These are phyloP conservation scores for Lineus longissimus DNA, from an alignment of 1,140 invertebrate species.

Conservation along the genomic window DNA sequence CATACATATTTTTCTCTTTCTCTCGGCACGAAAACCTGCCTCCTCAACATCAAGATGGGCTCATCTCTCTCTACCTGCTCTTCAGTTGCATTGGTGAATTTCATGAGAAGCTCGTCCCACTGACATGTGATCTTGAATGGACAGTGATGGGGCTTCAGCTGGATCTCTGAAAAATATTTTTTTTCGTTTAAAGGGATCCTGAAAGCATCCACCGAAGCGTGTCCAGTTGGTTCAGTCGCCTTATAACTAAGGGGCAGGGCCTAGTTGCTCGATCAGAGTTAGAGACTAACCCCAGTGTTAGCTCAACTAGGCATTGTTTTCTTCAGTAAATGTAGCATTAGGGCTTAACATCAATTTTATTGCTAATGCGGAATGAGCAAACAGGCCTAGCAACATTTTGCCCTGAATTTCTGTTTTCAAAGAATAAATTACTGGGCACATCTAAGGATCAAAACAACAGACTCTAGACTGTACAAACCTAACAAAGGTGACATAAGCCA, in stretches of 20 bases:
- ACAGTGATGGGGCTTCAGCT: conserved; percentile 4
- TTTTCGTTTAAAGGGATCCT: background rate
- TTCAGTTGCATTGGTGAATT: background rate
- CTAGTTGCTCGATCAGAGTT: background rate
- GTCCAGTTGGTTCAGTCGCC: background rate
- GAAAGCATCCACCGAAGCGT: background rate
- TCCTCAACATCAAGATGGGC: background rate
- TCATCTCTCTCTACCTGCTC: background rate
- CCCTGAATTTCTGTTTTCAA: background rate
- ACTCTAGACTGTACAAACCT: too few species aligned
- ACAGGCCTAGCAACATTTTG: too few species aligned
- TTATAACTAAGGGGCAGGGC: background rate
- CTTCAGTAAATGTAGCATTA: background rate
- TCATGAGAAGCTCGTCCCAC: background rate
- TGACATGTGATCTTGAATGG: background rate
- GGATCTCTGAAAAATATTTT: background rate
- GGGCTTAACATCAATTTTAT: too few species aligned
- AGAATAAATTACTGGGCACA: too few species aligned
- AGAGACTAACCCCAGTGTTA: background rate
- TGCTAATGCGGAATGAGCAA: too few species aligned
- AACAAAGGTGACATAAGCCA: conserved; percentile 7
- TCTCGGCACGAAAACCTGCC: background rate
- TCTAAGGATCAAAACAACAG: too few species aligned
- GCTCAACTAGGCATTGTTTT: background rate
- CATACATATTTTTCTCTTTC: background rate